A percentile compares a stretch with the other conserved stretches of the same genome.
Conservation (phyloP, 2,888 invertebrate genomes). For the Euspilapteryx auroguttella region DNA sequence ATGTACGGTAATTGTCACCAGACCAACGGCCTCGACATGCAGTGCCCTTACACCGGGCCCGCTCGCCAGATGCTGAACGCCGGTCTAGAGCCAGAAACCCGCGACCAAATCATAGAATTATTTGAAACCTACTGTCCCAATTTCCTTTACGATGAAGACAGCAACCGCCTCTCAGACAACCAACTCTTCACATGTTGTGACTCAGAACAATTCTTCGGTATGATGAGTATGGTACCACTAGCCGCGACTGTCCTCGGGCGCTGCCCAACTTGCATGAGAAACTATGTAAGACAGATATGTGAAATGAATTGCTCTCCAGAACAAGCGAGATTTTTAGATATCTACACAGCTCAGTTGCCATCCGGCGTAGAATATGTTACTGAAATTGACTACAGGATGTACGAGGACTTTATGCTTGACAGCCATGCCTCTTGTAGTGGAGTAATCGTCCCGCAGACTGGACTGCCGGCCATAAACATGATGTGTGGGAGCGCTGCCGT, state of each 20-base stretch:
- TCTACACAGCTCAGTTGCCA: constrained; percentile 13
- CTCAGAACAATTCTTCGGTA: constrained; percentile 42
- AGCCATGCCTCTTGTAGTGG: constrained; percentile 79
- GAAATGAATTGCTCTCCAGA: constrained; percentile 77
- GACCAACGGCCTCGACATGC: constrained; percentile 18
- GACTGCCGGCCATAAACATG: constrained; percentile 73
- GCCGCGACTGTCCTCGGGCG: constrained; percentile 72
- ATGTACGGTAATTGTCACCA: constrained; percentile 26
- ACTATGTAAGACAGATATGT: constrained; percentile 78
- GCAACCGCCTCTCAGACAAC: constrained; percentile 20
- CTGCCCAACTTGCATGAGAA: constrained; percentile 81
- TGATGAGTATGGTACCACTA: constrained; percentile 57
- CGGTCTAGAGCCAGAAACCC: constrained; percentile 23
- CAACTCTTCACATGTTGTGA: constrained; percentile 66
- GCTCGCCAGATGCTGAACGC: constrained; percentile 16
- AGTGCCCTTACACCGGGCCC: constrained; percentile 19
- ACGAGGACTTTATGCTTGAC: constrained; percentile 62
- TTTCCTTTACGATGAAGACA: constrained; percentile 38
- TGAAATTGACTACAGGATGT: constrained; percentile 51
- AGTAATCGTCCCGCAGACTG: constrained; percentile 76
- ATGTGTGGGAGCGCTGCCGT: constrained; percentile 72
- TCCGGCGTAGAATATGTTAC: constrained; percentile 32
- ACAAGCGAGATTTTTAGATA: constrained; percentile 58
- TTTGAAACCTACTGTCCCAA: constrained; percentile 66
- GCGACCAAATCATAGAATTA: constrained; percentile 22